These are phyloP conservation scores for Malthinus flaveolus DNA, from an alignment of 2,888 invertebrate genomes.

Conservation along the genomic window DNA sequence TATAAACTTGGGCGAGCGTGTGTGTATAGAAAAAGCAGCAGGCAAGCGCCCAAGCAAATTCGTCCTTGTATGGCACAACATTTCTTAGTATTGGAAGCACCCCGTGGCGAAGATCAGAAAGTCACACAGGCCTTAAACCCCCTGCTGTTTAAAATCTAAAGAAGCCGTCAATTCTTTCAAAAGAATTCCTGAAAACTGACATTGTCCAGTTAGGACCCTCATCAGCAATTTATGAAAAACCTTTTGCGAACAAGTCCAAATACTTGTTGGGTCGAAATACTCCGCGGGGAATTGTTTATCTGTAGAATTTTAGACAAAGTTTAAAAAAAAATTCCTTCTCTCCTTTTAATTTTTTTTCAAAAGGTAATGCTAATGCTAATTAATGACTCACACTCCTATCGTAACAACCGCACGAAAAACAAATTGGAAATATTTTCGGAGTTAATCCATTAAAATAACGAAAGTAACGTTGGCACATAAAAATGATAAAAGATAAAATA, in stretches of 20 bases:
- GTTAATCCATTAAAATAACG: no score
- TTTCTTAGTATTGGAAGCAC: conserved; percentile 27
- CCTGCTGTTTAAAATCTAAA: conserved; percentile 34
- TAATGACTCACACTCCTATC: no score
- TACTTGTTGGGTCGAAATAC: conserved; percentile 30
- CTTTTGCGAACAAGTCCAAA: conserved; percentile 35
- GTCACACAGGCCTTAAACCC: conserved; percentile 33
- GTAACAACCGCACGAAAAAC: no score
- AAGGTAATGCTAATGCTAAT: no score
- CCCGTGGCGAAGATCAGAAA: conserved; percentile 33
- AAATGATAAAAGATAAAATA: no score
- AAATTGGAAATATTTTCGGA: no score
- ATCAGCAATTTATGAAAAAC: conserved; percentile 36
- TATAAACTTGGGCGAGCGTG: background rate
- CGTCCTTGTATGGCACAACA: conserved; percentile 23
- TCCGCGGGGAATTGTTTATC: conserved; percentile 31
- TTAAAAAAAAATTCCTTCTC: no score
- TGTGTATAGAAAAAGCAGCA: conserved; percentile 10
- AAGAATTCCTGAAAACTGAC: conserved; percentile 38
- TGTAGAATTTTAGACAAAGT: conserved; percentile 9
- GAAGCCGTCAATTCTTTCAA: conserved; percentile 35
- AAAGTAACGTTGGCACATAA: no score
- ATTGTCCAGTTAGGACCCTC: conserved; percentile 34
- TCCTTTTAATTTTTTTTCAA: no score
- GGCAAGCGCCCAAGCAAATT: conserved; percentile 21